Evolutionary conservation across 64 coral and sea anemone genomes (phyloP), one percentile per base, ranked within the genome.

Genomic region (Trachythela sp.): DNA sequence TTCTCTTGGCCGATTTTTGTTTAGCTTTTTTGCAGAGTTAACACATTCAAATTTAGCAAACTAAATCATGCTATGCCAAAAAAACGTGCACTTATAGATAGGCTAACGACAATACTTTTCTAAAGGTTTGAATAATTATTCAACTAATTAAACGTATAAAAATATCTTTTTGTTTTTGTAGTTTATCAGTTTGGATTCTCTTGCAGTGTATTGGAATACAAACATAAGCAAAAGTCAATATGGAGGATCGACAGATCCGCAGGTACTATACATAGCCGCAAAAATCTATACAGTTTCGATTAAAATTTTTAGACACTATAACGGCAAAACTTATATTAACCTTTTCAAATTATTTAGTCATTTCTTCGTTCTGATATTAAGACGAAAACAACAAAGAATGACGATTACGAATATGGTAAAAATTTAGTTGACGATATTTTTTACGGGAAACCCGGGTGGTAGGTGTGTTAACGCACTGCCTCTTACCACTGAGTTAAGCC

Each of bases 141-240:
- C n/a, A n/a, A n/a, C n/a, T n/a, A n/a, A n/a, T n/a, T n/a, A n/a
- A n/a, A n/a, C n/a, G n/a, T n/a, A n/a, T 38, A 18, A 20, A 80
- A 14, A 29, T 77, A 77, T 45, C 13, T 9, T 40, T 17, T 49
- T 68, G 38, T 13, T 37, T 26, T 80, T 86, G 30, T 67, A 98
- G 95, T 86, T 98, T 51, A 93, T 91, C 32, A 98, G 91, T 90
- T 93, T 98, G 0, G 95, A 94, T 54, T 92, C 83, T 71, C 37
- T 98, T n/a, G 87, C 95, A 22, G 86, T 98, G n/a, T 98, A 98
- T 86, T 98, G 95, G 95, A 98, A 98, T 89, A 91, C 95, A 70
- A 88, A 98, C 30, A 89, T 91, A 14, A 24, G 36, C 8, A 75
- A 85, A 34, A 37, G 26, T 10, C 10, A 50, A 15, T 91, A 51